Evolutionary conservation across 2,113 vertebrate species (phyloP).

Genomic region (Carettochelys insculpta): DNA sequence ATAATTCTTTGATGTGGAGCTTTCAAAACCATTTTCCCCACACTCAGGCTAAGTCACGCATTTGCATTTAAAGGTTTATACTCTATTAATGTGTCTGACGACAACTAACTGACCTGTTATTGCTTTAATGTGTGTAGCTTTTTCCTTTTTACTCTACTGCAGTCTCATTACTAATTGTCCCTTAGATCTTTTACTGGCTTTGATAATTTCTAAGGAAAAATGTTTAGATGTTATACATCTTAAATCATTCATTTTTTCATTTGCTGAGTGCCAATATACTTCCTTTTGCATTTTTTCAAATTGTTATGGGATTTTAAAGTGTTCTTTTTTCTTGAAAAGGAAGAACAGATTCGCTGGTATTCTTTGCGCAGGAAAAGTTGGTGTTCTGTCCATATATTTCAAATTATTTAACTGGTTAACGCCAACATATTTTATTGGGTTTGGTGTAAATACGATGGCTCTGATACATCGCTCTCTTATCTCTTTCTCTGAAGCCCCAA

Average conservation of each 20-base stretch:
- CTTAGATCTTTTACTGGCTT: constrained; percentile 36
- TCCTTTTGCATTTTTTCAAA: constrained; percentile 52
- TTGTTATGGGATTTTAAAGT: constrained; percentile 51
- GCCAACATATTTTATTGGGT: constrained; percentile 29
- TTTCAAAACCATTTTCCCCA: background rate
- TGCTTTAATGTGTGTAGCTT: constrained; percentile 40
- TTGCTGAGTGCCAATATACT: constrained; percentile 62
- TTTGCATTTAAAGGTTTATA: background rate
- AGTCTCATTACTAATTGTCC: constrained; percentile 40
- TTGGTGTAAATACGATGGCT: background rate
- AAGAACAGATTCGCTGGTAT: constrained; percentile 49
- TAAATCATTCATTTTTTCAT: constrained; percentile 67
- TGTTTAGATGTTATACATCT: constrained; percentile 36
- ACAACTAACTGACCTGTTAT: constrained; percentile 31
- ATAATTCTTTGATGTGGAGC: background rate
- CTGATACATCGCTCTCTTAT: background rate
- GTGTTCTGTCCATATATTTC: constrained; percentile 54
- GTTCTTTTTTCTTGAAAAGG: constrained; percentile 21
- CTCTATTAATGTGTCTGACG: background rate
- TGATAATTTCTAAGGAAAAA: constrained; percentile 41
- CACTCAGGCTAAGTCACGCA: background rate
- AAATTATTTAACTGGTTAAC: constrained; percentile 53
- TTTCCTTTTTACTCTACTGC: constrained; percentile 9
- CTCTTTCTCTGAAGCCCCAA: background rate
- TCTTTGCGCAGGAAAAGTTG: constrained; percentile 64